A percentile compares a stretch with the other conserved stretches of the same genome.
Conservation (phyloP, 1,140 invertebrate genomes). For the Panagrolaimus sp. region DNA sequence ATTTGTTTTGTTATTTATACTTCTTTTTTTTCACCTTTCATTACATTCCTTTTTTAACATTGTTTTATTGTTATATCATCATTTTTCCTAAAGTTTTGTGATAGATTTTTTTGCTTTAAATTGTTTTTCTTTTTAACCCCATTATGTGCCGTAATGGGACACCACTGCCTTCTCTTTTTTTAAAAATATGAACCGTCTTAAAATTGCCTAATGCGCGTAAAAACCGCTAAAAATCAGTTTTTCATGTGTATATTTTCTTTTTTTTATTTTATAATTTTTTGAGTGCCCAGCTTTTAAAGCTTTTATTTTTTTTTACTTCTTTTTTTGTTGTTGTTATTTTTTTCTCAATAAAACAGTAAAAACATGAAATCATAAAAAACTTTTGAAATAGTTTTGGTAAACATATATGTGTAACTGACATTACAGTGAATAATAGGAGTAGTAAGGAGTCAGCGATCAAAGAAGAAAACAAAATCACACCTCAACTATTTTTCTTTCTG, state of each 20-base stretch:
- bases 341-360: background rate
- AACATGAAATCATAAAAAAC: too few relatives aligned
- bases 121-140: too few relatives aligned
- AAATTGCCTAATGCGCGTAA: too few relatives aligned
- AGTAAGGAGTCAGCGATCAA: background rate
- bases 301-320: background rate
- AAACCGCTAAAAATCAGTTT: too few relatives aligned
- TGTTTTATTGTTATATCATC: background rate
- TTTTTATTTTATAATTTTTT: conserved; percentile 1
- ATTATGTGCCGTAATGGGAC: too few relatives aligned
- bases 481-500: background rate
- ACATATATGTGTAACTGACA: too few relatives aligned
- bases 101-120: too few relatives aligned
- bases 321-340: conserved; percentile 13
- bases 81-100: too few relatives aligned
- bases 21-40: conserved; percentile 1
- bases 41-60: conserved; percentile 2
- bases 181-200: background rate
- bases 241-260: background rate
- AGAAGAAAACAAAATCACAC: background rate
- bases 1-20: conserved; percentile 5
- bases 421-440: too few relatives aligned
- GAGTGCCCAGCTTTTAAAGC: conserved; percentile 3
- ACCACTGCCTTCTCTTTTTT: conserved; percentile 8
- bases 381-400: too few relatives aligned